Evolutionary conservation across 2,888 invertebrate genomes (phyloP), one percentile per base, ranked within the genome.

Genomic region (Drosophila koepferae): DNA sequence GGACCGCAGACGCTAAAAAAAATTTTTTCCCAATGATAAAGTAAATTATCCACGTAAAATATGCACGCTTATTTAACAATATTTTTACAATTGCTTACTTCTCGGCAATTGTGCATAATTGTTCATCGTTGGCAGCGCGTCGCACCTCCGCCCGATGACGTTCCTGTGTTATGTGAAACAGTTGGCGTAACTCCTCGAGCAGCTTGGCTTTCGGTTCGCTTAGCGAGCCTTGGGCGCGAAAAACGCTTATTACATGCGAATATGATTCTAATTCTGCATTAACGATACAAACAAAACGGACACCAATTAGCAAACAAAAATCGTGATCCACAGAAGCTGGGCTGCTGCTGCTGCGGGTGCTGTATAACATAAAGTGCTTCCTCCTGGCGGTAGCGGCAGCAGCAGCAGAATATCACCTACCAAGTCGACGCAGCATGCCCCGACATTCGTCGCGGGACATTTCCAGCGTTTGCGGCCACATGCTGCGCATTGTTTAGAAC

Each of bases 131-230:
- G 65, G 97, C 96, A 89, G 97, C 98, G 93, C 98, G 95, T 86
- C 98, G 95, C 86, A 98, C 95, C 94, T 98, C 98, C 63, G 98
- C 98, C 90, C 97, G 96, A 94, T 98, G 98, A 86, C 98, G 95
- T 93, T 98, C 98, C 92, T 96, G 95, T 74, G 97, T 96, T 93
- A 98, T 98, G 93, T 97, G 97, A 93, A 96, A 95, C 91, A 95
- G 95, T 92, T 95, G 95, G 91, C 97, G 96, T 83, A 98, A 94
- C 91, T 98, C 97, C 92, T 96, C 96, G 61, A 98, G 94, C 89
- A 98, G 94, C 93, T 96, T 96, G 92, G 96, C 96, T 94, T 98
- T 98, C 91, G 96, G 96, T 90, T 96, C 95, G 92, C 95, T 97
- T 72, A 98, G 95, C 91, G 96, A 95, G 82, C 98, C 98, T 94